A percentile compares a stretch with the other conserved stretches of the same genome.
Evolutionary conservation across 1,140 invertebrate species (phyloP).

Genomic region (Pseudoatta argentina): DNA sequence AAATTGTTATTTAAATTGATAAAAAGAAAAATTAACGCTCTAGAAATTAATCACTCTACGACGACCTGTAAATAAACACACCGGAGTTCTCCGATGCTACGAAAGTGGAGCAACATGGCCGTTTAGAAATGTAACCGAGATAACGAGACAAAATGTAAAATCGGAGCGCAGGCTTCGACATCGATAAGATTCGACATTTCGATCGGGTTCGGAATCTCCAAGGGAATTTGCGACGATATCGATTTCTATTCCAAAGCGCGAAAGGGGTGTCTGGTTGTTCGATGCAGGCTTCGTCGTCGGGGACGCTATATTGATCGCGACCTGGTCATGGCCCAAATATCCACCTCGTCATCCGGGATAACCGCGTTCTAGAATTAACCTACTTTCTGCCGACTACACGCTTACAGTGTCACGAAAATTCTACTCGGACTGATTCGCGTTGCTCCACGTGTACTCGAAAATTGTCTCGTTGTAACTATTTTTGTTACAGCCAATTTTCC

Average conservation of each 20-base stretch:
- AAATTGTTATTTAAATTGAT: neutral
- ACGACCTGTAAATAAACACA: slow-evolving; percentile 23
- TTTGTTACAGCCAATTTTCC: neutral
- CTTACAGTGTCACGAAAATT: slow-evolving; percentile 40
- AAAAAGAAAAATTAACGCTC: neutral
- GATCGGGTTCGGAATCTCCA: slow-evolving; percentile 22
- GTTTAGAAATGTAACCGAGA: slow-evolving; percentile 14
- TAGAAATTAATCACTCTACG: neutral
- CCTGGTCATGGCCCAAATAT: slow-evolving; percentile 86
- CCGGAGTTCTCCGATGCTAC: slow-evolving; percentile 24
- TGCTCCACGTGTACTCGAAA: neutral
- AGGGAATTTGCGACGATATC: slow-evolving; percentile 26
- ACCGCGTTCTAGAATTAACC: slow-evolving; percentile 80
- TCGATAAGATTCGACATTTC: slow-evolving; percentile 43
- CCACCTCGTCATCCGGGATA: slow-evolving; percentile 81
- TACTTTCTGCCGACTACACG: slow-evolving; percentile 75
- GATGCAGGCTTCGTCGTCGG: slow-evolving; percentile 74
- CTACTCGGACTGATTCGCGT: slow-evolving; percentile 16
- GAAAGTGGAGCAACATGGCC: slow-evolving; percentile 53
- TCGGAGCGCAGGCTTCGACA: neutral
- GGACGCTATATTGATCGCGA: slow-evolving; percentile 83
- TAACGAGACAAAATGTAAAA: slow-evolving; percentile 51
- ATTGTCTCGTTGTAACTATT: slow-evolving; percentile 12
- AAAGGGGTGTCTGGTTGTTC: slow-evolving; percentile 55
- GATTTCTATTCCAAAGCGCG: slow-evolving; percentile 52